Evolutionary conservation across 1,140 invertebrate species (phyloP).

Genomic region (Trigoniulus corallinus): DNA sequence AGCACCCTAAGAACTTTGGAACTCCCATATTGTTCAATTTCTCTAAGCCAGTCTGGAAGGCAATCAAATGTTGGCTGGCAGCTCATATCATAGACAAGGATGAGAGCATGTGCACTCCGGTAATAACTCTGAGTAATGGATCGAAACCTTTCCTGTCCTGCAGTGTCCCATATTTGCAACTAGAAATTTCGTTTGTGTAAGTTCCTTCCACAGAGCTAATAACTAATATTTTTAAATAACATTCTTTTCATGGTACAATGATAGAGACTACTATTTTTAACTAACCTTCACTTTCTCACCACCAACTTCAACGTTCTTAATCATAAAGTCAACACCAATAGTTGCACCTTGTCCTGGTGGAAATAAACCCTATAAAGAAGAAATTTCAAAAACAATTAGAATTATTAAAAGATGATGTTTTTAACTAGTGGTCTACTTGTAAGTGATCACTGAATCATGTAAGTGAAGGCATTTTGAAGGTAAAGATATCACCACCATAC

Average conservation of each 20-base stretch:
- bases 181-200: slow-evolving; percentile 33
- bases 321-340: slow-evolving; percentile 99
- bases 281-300: slow-evolving; percentile 94
- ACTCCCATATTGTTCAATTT: slow-evolving; percentile 93
- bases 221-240: not conserved
- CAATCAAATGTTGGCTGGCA: slow-evolving; percentile 94
- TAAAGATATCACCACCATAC: too few relatives aligned
- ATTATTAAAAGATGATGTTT: not conserved
- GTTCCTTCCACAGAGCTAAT: not conserved
- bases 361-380: slow-evolving; percentile 55
- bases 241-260: not conserved
- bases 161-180: slow-evolving; percentile 97
- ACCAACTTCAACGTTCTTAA: slow-evolving; percentile 95
- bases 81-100: slow-evolving; percentile 94
- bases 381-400: slow-evolving; percentile 6
- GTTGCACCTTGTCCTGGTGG: slow-evolving; percentile 95
- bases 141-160: slow-evolving; percentile 89
- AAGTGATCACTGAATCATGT: too few relatives aligned
- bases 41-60: slow-evolving; percentile 81
- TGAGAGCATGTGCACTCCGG: slow-evolving; percentile 88
- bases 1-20: slow-evolving; percentile 83
- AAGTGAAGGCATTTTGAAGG: too few relatives aligned
- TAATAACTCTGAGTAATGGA: slow-evolving; percentile 98
- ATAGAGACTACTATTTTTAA: not conserved
- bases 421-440: too few relatives aligned